Evolutionary conservation across 2,797 vertebrate species (phyloP).

Genomic region (Sandelia bainsii): DNA sequence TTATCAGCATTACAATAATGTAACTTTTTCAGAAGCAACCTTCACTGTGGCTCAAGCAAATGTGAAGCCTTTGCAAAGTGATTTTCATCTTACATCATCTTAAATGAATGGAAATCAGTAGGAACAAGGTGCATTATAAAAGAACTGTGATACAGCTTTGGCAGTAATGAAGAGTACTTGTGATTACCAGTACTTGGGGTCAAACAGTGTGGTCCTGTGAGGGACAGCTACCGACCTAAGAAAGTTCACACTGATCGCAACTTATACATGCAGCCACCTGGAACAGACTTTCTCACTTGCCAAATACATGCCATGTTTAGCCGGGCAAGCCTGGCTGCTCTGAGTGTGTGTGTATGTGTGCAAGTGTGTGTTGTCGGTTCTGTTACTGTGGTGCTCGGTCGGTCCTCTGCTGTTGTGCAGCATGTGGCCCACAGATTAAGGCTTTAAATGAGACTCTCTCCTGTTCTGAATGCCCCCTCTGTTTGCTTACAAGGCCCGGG

Average conservation of each 20-base stretch:
- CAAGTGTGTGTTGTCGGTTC: slow-evolving; percentile 42
- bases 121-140: too few relatives aligned
- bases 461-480: slow-evolving; percentile 78
- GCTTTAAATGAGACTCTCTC: slow-evolving; percentile 79
- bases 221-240: slow-evolving; percentile 40
- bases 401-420: slow-evolving; percentile 70
- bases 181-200: slow-evolving; percentile 26
- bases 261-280: slow-evolving; percentile 75
- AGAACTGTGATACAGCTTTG: too few relatives aligned
- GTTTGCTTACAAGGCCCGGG: slow-evolving; percentile 78
- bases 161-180: too few relatives aligned
- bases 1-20: too few relatives aligned
- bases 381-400: slow-evolving; percentile 47
- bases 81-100: not conserved
- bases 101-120: too few relatives aligned
- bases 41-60: not conserved
- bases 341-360: slow-evolving; percentile 21
- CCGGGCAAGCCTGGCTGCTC: slow-evolving; percentile 49
- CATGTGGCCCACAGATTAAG: slow-evolving; percentile 80
- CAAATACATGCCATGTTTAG: slow-evolving; percentile 74
- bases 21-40: too few relatives aligned
- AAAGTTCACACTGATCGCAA: slow-evolving; percentile 63
- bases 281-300: slow-evolving; percentile 61
- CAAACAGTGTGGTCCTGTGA: slow-evolving; percentile 24
- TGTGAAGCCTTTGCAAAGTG: not conserved